Evolutionary conservation across 2,113 vertebrate genomes (phyloP).

Genomic region (Lagopus muta): DNA sequence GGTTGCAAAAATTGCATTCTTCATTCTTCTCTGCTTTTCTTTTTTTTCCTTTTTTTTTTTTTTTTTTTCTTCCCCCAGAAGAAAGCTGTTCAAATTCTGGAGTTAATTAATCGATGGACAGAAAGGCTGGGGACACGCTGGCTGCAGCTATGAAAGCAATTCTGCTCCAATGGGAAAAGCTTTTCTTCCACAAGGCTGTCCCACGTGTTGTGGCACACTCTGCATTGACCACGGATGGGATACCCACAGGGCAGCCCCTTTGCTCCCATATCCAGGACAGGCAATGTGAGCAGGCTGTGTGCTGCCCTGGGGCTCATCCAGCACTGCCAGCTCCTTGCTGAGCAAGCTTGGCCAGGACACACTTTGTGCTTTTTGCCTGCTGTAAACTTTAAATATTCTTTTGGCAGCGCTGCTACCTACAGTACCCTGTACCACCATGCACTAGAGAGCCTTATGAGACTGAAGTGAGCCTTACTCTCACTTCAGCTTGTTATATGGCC

Average conservation of each 20-base stretch:
- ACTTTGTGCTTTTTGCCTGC: neutral
- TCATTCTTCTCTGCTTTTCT: slow-evolving; percentile 26
- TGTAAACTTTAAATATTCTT: neutral
- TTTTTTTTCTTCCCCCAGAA: neutral
- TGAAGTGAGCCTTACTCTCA: neutral
- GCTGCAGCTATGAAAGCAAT: neutral
- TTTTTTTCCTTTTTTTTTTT: neutral
- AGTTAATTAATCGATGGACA: slow-evolving; percentile 49
- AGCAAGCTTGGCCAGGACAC: neutral
- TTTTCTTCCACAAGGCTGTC: neutral
- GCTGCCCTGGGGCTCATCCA: neutral
- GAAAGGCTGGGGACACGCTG: slow-evolving; percentile 27
- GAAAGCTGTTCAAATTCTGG: neutral
- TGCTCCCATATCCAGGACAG: neutral
- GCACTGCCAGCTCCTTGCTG: neutral
- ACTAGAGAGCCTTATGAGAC: neutral
- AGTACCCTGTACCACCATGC: accelerated
- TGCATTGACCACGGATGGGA: accelerated
- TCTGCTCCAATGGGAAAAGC: neutral
- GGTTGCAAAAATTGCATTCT: slow-evolving; percentile 3
- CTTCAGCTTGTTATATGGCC: neutral
- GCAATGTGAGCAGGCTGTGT: accelerated
- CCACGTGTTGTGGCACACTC: accelerated
- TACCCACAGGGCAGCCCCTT: neutral
- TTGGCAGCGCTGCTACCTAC: neutral